A percentile compares a stretch with the other conserved stretches of the same genome.
Conservation (phyloP, 2,888 invertebrate species). For the Leptinotarsa peninsularis region DNA sequence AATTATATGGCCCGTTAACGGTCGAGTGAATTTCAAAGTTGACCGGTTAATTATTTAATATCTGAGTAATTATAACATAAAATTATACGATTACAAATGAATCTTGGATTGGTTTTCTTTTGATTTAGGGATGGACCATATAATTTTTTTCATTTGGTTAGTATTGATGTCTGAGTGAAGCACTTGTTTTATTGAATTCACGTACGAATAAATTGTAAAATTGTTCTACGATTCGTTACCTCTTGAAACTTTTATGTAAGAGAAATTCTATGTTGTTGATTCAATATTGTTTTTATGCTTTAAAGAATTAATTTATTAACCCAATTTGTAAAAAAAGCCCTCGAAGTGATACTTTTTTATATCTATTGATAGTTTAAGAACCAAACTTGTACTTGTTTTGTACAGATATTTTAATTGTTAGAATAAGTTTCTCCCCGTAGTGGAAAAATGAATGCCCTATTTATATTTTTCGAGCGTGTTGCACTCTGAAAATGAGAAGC, state of each 20-base stretch:
- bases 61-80: too few species aligned
- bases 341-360: conserved; percentile 60
- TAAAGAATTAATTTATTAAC: conserved; percentile 42
- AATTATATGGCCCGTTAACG: too few species aligned
- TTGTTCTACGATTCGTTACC: background rate
- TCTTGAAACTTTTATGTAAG: background rate
- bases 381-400: conserved; percentile 61
- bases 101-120: too few species aligned
- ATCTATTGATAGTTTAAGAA: conserved; percentile 56
- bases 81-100: too few species aligned
- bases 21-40: too few species aligned
- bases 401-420: conserved; percentile 57
- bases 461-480: conserved; percentile 39
- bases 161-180: too few species aligned
- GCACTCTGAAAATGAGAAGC: conserved; percentile 51
- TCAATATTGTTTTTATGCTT: conserved; percentile 40
- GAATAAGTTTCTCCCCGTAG: conserved; percentile 34
- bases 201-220: too few species aligned
- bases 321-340: conserved; percentile 47
- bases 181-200: too few species aligned
- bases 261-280: conserved; percentile 33
- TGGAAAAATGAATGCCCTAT: conserved; percentile 35
- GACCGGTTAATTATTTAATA: too few species aligned
- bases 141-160: too few species aligned
- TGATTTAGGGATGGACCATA: too few species aligned